phyloP scores from a whole-genome alignment of 2,113 vertebrate genomes.

The Xenus cinereus region DNA sequence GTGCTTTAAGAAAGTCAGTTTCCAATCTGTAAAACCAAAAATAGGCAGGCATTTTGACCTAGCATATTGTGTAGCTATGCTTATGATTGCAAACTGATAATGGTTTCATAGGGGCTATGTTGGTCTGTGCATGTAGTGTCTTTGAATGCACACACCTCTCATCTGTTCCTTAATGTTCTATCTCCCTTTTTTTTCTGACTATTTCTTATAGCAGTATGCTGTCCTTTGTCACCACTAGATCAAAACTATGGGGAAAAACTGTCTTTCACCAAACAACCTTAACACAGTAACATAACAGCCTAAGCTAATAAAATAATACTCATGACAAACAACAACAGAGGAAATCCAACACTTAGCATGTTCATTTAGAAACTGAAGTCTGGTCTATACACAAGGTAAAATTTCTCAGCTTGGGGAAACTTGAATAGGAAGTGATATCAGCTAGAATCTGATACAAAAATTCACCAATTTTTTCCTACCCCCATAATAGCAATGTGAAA shows the following conservation, averaged over 20 bases:
- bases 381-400: background rate
- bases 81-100: background rate
- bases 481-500: accelerated
- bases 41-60: background rate
- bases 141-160: background rate
- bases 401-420: background rate
- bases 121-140: background rate
- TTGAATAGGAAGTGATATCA: background rate
- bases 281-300: background rate
- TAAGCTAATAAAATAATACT: background rate
- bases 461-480: background rate
- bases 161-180: background rate
- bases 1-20: background rate
- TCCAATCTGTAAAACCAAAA: background rate
- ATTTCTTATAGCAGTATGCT: background rate
- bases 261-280: background rate
- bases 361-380: background rate
- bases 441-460: background rate
- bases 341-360: background rate
- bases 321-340: background rate
- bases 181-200: background rate
- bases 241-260: background rate
- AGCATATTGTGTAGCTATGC: background rate
- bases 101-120: background rate
- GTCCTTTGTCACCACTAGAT: background rate